Percentiles rank a stretch among this genome's conserved stretches.
These are phyloP conservation scores for Propithecus coquereli DNA, from an alignment of 2,113 vertebrate species.

Conservation along the genomic window DNA sequence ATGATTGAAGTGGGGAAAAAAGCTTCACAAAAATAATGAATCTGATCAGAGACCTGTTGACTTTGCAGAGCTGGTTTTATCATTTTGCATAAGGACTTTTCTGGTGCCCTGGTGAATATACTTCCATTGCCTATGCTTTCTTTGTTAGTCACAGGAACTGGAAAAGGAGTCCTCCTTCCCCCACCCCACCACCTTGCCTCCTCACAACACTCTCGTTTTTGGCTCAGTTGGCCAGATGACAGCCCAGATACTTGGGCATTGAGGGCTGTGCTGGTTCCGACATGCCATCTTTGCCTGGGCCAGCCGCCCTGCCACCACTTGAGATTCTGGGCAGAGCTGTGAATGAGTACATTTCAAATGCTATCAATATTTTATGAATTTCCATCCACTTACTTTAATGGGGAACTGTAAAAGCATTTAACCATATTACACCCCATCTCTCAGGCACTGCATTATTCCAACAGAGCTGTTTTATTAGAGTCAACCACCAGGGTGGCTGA, in stretches of 20 bases:
- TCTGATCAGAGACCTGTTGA: neutral
- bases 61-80: neutral
- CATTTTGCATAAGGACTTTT: neutral
- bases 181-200: neutral
- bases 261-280: neutral
- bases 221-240: neutral
- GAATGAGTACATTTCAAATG: constrained; percentile 82
- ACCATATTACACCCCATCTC: constrained; percentile 83
- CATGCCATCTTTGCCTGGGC: neutral
- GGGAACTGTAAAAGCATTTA: constrained; percentile 87
- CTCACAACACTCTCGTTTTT: fast-evolving
- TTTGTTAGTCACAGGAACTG: neutral
- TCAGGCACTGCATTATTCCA: constrained; percentile 82
- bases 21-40: neutral
- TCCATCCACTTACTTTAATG: constrained; percentile 86
- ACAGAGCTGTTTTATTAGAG: constrained; percentile 81
- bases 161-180: neutral
- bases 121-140: neutral
- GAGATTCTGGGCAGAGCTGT: constrained; percentile 71
- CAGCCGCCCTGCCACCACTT: constrained; percentile 62
- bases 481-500: constrained; percentile 60
- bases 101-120: neutral
- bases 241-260: neutral
- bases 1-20: neutral
- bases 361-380: constrained; percentile 88